Evolutionary conservation across 2,113 vertebrate species (phyloP).

Genomic region (Madoqua kirkii): DNA sequence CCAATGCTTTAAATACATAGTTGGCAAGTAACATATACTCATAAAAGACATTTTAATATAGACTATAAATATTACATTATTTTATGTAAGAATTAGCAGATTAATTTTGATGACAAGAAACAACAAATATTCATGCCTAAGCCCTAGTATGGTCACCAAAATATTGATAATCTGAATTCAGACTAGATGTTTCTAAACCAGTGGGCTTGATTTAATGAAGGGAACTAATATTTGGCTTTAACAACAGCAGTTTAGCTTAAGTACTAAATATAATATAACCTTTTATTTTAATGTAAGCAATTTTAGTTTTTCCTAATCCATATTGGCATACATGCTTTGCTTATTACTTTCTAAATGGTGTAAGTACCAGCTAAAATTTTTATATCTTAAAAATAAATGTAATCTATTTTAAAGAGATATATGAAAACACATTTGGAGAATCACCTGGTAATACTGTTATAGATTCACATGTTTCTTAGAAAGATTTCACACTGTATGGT

Average conservation of each 20-base stretch:
- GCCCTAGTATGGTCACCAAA: not conserved
- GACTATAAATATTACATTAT: not conserved
- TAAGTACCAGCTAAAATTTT: not conserved
- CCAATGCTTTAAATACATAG: not conserved
- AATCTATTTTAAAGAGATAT: not conserved
- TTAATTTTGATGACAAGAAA: not conserved
- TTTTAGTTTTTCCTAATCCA: not conserved
- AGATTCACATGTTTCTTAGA: not conserved
- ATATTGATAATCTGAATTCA: not conserved
- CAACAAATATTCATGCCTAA: not conserved
- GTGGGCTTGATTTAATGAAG: not conserved
- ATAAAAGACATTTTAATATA: not conserved
- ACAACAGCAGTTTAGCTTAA: not conserved
- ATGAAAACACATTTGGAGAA: not conserved
- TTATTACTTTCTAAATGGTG: not conserved
- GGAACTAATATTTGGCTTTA: not conserved
- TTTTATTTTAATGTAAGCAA: not conserved
- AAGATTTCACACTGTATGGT: not conserved
- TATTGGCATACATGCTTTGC: not conserved
- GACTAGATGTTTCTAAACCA: not conserved
- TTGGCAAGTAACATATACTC: not conserved
- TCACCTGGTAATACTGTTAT: not conserved
- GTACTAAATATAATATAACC: not conserved
- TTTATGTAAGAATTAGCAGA: not conserved
- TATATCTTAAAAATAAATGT: not conserved